Conservation (phyloP, 2,888 invertebrate species). For the Alentia gelatinosa region DNA sequence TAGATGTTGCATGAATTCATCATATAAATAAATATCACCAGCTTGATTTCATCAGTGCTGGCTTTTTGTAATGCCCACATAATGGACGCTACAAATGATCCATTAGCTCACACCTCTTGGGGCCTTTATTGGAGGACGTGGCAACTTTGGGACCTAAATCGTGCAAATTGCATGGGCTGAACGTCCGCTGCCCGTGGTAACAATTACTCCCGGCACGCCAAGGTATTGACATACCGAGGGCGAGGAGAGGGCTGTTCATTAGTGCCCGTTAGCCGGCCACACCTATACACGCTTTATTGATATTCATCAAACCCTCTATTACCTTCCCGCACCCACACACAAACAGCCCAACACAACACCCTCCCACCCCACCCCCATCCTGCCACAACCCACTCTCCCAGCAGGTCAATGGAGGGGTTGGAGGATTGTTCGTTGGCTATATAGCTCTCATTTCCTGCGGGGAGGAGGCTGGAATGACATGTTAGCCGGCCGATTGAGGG, state of each 20-base stretch:
- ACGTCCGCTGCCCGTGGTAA: not conserved
- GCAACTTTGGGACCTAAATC: not conserved
- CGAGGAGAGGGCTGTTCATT: not conserved
- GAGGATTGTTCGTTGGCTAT: constrained; percentile 14
- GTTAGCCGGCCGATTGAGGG: not conserved
- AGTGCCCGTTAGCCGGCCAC: constrained; percentile 10
- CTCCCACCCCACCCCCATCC: not conserved
- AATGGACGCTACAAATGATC: not conserved
- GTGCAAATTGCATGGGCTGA: not conserved
- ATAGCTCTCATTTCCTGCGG: constrained; percentile 16
- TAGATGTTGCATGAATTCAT: too few relatives aligned
- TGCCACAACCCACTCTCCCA: not conserved
- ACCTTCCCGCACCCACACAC: not conserved
- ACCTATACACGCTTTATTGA: constrained; percentile 30
- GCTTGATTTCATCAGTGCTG: too few relatives aligned
- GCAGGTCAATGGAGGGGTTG: not conserved
- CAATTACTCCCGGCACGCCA: constrained; percentile 11
- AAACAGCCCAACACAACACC: not conserved
- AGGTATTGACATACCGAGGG: constrained; percentile 31
- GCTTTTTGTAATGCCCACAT: not conserved
- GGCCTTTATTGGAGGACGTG: constrained; percentile 11
- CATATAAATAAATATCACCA: too few relatives aligned
- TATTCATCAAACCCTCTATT: constrained; percentile 35
- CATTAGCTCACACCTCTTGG: not conserved
- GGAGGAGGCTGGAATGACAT: constrained; percentile 46